phyloP scores from a whole-genome alignment of 2,888 invertebrate species.

The Tenthredo mesomela region DNA sequence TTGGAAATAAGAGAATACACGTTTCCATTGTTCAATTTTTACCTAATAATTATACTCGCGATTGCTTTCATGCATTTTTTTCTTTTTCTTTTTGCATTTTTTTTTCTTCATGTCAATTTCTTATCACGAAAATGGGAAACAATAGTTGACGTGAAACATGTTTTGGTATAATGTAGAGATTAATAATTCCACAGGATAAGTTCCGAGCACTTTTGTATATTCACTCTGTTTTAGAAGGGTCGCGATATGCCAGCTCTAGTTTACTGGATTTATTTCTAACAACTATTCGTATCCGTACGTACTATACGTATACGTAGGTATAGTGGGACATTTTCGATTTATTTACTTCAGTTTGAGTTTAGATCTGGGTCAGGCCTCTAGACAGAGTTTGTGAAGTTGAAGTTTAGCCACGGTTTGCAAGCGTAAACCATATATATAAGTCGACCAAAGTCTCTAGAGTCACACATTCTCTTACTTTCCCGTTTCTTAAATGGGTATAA shows the following conservation, averaged over 20 bases:
- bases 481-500: neutral
- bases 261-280: conserved; percentile 25
- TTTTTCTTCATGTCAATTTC: neutral
- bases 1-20: neutral
- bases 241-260: conserved; percentile 1
- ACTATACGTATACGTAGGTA: neutral
- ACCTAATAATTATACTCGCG: too few species aligned
- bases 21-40: neutral
- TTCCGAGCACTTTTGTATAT: neutral
- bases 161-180: neutral
- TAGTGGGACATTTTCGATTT: conserved; percentile 41
- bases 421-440: conserved; percentile 16
- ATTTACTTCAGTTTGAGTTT: conserved; percentile 39
- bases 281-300: conserved; percentile 20
- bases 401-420: conserved; percentile 39
- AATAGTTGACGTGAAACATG: neutral
- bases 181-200: neutral
- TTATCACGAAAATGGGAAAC: neutral
- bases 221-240: neutral
- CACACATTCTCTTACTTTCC: neutral
- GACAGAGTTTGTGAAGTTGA: conserved; percentile 39
- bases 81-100: neutral
- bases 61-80: neutral
- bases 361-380: conserved; percentile 46
- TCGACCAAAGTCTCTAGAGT: conserved; percentile 11